These are phyloP conservation scores for Agrotis clavis DNA, from an alignment of 2,888 invertebrate genomes.

Conservation along the genomic window DNA sequence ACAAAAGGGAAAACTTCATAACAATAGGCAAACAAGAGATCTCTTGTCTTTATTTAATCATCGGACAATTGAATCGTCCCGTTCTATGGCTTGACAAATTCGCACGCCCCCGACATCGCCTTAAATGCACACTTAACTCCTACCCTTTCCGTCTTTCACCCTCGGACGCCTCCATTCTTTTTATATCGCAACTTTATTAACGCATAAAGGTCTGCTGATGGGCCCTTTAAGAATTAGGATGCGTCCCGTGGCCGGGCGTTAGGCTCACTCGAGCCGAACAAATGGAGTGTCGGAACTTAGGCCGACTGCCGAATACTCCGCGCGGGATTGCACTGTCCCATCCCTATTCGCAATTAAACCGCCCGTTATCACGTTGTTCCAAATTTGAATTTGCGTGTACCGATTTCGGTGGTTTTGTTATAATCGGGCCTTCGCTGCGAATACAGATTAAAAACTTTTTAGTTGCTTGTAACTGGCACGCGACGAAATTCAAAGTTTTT, in stretches of 20 bases:
- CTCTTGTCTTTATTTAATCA: conserved; percentile 89
- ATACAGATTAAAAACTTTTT: conserved; percentile 64
- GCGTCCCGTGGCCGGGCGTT: conserved; percentile 85
- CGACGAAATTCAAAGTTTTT: conserved; percentile 43
- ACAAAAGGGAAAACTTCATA: conserved; percentile 71
- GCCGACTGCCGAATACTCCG: conserved; percentile 72
- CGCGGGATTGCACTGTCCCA: conserved; percentile 72
- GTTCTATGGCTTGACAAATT: conserved; percentile 88
- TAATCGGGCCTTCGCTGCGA: conserved; percentile 65
- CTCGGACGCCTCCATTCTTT: conserved; percentile 90
- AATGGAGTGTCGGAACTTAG: conserved; percentile 87
- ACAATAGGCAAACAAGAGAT: conserved; percentile 72
- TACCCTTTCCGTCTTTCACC: conserved; percentile 89
- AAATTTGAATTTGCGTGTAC: conserved; percentile 82
- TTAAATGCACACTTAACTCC: conserved; percentile 90
- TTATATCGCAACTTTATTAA: conserved; percentile 91
- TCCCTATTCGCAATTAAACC: conserved; percentile 85
- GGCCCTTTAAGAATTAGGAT: conserved; percentile 91
- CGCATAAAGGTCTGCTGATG: conserved; percentile 91
- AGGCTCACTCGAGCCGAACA: conserved; percentile 85
- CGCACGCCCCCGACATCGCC: conserved; percentile 90
- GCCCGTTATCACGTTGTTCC: conserved; percentile 82
- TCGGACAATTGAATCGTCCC: conserved; percentile 86
- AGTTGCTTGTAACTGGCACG: conserved; percentile 32
- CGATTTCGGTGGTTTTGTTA: conserved; percentile 68